Conservation (phyloP, 2,888 invertebrate species). For the Alentia gelatinosa region DNA sequence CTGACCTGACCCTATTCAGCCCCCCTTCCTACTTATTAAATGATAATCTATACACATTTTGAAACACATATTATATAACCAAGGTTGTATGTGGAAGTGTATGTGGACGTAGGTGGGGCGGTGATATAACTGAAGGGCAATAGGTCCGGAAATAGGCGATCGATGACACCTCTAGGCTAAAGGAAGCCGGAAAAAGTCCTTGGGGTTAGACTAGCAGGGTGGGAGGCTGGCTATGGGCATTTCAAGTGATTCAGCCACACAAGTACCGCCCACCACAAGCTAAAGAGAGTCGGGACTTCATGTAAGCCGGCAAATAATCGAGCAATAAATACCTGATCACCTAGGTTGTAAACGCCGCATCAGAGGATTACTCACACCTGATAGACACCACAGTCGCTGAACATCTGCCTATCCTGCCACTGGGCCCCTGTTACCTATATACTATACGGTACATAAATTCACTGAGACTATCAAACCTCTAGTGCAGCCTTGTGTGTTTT, state of each 20-base stretch:
- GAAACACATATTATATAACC: too few species aligned
- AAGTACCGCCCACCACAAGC: background rate
- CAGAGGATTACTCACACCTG: constrained; percentile 9
- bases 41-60: too few species aligned
- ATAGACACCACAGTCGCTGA: background rate
- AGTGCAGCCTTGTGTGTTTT: background rate
- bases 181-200: background rate
- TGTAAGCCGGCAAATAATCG: background rate
- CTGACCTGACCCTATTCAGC: too few species aligned
- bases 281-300: background rate
- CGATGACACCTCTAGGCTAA: too few species aligned
- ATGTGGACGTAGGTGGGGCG: too few species aligned
- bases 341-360: background rate
- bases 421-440: background rate
- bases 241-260: background rate
- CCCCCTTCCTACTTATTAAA: too few species aligned
- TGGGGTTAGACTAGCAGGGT: background rate
- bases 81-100: too few species aligned
- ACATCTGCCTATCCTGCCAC: background rate
- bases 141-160: too few species aligned
- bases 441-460: background rate
- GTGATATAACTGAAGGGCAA: too few species aligned
- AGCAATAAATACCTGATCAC: constrained; percentile 12
- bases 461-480: background rate
- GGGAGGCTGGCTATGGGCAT: background rate